A percentile compares a stretch with the other conserved stretches of the same genome.
These are phyloP conservation scores for Nicator chloris DNA, from an alignment of 2,113 vertebrate genomes.

Conservation along the genomic window DNA sequence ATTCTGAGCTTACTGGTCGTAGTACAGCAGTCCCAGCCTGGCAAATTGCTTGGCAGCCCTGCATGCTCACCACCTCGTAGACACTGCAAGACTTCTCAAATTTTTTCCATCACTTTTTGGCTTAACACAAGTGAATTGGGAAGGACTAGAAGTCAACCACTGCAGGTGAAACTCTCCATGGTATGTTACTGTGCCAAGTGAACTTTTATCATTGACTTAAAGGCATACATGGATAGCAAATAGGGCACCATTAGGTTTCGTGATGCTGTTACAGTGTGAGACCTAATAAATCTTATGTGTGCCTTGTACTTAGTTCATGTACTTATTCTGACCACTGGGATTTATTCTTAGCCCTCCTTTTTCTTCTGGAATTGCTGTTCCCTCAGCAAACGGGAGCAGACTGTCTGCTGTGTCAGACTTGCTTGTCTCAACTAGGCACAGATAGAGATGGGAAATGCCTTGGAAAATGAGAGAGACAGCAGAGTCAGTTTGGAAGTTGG, in stretches of 20 bases:
- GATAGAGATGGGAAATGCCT: not conserved
- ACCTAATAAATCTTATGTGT: not conserved
- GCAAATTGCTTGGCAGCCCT: fast-evolving
- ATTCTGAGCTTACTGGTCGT: not conserved
- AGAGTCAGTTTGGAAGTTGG: not conserved
- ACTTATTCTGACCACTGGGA: not conserved
- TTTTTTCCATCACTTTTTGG: not conserved
- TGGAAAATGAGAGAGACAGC: not conserved
- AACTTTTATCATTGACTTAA: not conserved
- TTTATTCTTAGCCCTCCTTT: constrained; percentile 3
- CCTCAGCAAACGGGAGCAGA: not conserved
- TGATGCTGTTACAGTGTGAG: not conserved
- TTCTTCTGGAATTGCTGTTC: not conserved
- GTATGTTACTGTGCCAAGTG: not conserved
- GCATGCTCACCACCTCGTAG: not conserved
- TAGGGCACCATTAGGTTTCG: not conserved
- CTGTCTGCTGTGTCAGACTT: not conserved
- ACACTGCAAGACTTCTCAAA: not conserved
- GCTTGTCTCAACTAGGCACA: not conserved
- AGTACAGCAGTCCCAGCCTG: not conserved
- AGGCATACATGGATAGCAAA: not conserved
- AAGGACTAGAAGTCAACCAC: not conserved
- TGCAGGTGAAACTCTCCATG: not conserved
- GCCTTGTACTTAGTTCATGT: not conserved
- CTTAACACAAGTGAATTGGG: not conserved